phyloP scores from a whole-genome alignment of 2,888 invertebrate species.

The Idaea straminata region DNA sequence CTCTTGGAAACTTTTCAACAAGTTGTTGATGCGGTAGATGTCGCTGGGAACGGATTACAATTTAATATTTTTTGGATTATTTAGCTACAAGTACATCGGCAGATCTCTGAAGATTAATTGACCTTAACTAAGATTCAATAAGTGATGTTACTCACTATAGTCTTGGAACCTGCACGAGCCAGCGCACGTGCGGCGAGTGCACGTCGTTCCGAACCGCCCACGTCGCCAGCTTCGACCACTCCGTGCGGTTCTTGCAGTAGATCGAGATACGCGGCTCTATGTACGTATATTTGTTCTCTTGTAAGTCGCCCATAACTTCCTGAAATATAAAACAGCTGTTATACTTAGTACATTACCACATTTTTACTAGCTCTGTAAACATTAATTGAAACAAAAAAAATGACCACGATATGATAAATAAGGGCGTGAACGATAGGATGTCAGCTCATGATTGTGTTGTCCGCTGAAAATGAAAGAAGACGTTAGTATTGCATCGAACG shows the following conservation, averaged over 20 bases:
- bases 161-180: constrained; percentile 97
- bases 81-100: neutral
- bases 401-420: too few species aligned
- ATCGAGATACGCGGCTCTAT: constrained; percentile 95
- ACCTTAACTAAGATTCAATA: neutral
- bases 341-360: too few species aligned
- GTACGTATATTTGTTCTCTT: constrained; percentile 98
- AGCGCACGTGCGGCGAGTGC: constrained; percentile 94
- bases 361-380: too few species aligned
- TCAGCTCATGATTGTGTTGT: too few species aligned
- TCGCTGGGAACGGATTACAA: constrained; percentile 82
- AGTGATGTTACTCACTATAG: constrained; percentile 86
- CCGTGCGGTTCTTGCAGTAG: constrained; percentile 92
- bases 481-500: too few species aligned
- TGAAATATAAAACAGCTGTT: constrained; percentile 35
- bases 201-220: constrained; percentile 95
- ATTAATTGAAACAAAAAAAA: too few species aligned
- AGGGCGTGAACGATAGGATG: too few species aligned
- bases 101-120: neutral
- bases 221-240: constrained; percentile 96
- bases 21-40: constrained; percentile 91
- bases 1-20: constrained; percentile 95
- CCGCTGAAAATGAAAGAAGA: too few species aligned
- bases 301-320: constrained; percentile 95
- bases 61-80: neutral